Evolutionary conservation across 2,888 invertebrate genomes (phyloP).

Genomic region (Furcula furcula): DNA sequence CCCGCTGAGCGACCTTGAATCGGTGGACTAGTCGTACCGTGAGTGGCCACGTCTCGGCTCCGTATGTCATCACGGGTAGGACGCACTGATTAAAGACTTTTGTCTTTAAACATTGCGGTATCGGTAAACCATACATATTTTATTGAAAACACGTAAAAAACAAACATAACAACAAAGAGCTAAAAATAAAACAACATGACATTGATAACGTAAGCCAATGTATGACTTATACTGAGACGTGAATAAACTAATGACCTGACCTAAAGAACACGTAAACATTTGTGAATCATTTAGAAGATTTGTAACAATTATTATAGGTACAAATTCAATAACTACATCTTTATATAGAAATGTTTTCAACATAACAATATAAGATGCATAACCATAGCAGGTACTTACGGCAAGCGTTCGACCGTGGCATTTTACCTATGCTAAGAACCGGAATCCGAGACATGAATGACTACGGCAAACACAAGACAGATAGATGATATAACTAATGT

Average conservation of each 20-base stretch:
- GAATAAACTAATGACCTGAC: conserved; percentile 1
- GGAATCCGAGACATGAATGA: conserved; percentile 43
- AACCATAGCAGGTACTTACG: conserved; percentile 3
- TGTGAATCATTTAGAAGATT: too few species aligned
- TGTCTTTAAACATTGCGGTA: too few species aligned
- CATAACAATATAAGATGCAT: neutral
- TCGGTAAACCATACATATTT: too few species aligned
- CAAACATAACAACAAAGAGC: neutral
- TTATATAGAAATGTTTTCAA: neutral
- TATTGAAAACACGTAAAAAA: neutral
- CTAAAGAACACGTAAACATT: neutral
- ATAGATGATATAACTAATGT: conserved; percentile 30
- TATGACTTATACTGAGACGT: neutral
- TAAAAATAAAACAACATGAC: conserved; percentile 1
- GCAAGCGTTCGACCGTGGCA: conserved; percentile 40
- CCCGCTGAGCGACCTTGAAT: too few species aligned
- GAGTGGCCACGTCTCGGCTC: too few species aligned
- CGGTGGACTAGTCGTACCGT: too few species aligned
- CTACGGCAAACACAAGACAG: conserved; percentile 33
- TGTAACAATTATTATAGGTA: too few species aligned
- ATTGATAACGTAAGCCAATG: neutral
- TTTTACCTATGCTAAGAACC: conserved; percentile 41
- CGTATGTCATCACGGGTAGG: too few species aligned
- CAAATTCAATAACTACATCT: too few species aligned
- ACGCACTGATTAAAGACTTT: too few species aligned